These are phyloP conservation scores for Calosoma granatense DNA, from an alignment of 1,140 invertebrate genomes.

Conservation along the genomic window DNA sequence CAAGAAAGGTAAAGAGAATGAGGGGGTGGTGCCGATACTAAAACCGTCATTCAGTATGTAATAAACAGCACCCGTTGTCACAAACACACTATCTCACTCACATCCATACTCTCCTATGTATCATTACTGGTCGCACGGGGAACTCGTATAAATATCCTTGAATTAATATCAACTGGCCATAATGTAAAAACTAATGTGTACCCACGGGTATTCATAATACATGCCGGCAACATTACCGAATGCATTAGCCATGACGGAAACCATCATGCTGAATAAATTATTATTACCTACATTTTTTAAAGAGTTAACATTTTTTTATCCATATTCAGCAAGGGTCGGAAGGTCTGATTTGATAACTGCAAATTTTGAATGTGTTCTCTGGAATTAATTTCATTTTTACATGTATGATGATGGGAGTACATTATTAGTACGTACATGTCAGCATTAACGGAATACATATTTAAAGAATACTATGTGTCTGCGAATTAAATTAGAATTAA, in stretches of 20 bases:
- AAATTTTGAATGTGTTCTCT: too few relatives aligned
- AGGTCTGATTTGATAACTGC: too few relatives aligned
- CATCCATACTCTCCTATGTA: neutral
- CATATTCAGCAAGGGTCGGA: neutral
- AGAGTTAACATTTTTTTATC: neutral
- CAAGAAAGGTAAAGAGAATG: neutral
- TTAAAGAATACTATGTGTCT: too few relatives aligned
- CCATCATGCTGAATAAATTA: neutral
- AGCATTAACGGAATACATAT: too few relatives aligned
- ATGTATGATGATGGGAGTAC: neutral
- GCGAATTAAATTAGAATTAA: too few relatives aligned
- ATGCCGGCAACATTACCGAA: neutral
- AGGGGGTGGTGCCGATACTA: neutral
- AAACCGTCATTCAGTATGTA: constrained; percentile 4
- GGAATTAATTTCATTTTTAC: too few relatives aligned
- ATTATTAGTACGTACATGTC: too few relatives aligned
- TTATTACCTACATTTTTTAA: neutral
- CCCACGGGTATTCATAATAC: neutral
- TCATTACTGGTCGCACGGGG: neutral
- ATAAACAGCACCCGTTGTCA: constrained; percentile 5
- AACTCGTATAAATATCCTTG: neutral
- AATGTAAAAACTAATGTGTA: constrained; percentile 3
- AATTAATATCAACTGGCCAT: neutral
- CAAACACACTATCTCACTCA: neutral
- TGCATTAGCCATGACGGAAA: neutral